These are phyloP conservation scores for Macrobrachium nipponense DNA, from an alignment of 1,140 invertebrate genomes.

Conservation along the genomic window DNA sequence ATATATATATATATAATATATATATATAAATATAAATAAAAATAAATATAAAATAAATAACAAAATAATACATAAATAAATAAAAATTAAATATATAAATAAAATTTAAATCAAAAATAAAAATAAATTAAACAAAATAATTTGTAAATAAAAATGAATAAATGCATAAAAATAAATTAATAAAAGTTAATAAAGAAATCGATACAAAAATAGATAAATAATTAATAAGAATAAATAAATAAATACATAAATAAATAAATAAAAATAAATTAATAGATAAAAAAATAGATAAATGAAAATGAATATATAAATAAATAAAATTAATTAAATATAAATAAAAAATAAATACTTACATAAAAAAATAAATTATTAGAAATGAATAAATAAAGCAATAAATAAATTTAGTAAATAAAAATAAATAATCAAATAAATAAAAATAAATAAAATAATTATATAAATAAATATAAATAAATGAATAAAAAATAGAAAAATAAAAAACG, in stretches of 20 bases:
- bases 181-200: background rate
- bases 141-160: constrained; percentile 9
- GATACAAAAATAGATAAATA: background rate
- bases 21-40: background rate
- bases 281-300: too few species aligned
- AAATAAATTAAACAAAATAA: background rate
- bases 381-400: background rate
- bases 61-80: background rate
- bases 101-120: constrained; percentile 9
- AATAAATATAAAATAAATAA: background rate
- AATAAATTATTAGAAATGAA: background rate
- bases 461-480: too few species aligned
- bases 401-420: constrained; percentile 9
- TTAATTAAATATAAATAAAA: constrained; percentile 13
- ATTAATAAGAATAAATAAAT: too few species aligned
- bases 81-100: background rate
- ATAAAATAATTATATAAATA: constrained; percentile 1
- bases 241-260: too few species aligned
- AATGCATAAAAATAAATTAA: constrained; percentile 20
- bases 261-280: too few species aligned
- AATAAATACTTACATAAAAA: too few species aligned
- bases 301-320: constrained; percentile 8
- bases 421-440: too few species aligned
- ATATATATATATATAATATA: background rate
- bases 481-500: too few species aligned